Base-by-base conservation (phyloP, 2,888 invertebrate species). In the Drosophila neonasuta region DNA sequence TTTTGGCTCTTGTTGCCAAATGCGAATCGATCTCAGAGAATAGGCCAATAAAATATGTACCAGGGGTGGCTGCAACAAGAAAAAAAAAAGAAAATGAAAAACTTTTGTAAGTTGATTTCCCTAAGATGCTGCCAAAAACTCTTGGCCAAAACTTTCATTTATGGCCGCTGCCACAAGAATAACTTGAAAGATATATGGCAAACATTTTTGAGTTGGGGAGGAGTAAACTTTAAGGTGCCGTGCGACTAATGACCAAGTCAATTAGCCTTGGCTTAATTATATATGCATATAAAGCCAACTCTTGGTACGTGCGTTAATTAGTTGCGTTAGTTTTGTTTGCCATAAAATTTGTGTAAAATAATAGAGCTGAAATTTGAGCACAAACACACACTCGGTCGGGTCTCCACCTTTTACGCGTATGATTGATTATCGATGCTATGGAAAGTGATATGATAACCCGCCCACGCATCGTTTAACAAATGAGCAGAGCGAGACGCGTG, bases 391-490 rank as follows among this genome's bases (percentile, higher is more conserved):
- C 32, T 32, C 2, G 29, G 13, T 30, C 30, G 7, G 24, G 6
- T 24, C 2, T 34, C 44, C 20, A 44, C 13, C 29, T 44, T 42
- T 8, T 41, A 4, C 4, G 8, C 6, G n/a, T 80, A 83, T 86
- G 86, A 86, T 81, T 81, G 80, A 81, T 81, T 86, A 86, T 77
- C 62, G 83, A 65, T 48, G 17, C 51, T 51, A 61, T 68, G 52
- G 54, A 57, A 48, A 59, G 44, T 67, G 66, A 61, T 69, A 57
- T 66, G 74, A 59, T 52, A 54, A 44, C 10, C 69, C 69, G 48
- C 72, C 52, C 72, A 66, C 57, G 45, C 55, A 52, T 34, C 75
- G 76, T 80, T 86, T 86, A 81, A 73, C 86, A 84, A 81, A 80
- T 84, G 81, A 68, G 70, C 48, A 20, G 32, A 39, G 20, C 15